Base-by-base conservation (phyloP, 2,797 vertebrate species). In the Macrochelys suwanniensis region DNA sequence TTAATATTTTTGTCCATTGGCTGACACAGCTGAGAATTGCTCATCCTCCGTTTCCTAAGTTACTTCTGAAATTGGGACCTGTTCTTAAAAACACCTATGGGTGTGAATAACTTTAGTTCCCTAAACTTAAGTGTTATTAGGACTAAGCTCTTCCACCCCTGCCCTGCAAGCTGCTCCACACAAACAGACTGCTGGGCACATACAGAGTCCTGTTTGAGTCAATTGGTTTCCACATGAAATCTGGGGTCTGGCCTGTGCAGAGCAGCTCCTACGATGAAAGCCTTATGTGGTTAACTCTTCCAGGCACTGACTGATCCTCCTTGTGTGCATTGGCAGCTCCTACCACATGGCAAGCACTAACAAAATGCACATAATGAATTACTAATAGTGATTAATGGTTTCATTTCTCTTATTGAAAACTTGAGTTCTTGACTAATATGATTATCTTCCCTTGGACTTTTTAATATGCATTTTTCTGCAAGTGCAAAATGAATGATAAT, bases 301-400 rank as follows among this genome's bases (percentile, higher is more conserved):
- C 93, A 95, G 23, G 81, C 85, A 89, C 33, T 82, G 61, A 65
- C 71, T 94, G 45, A 47, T 45, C 42, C 74, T 76, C 45, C 37
- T 42, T 71, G 21, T 12, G 11, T 42, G 21, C 25, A 93, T 47
- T 85, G 93, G 93, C 26, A 82, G 45, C 76, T 28, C 47, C 82
- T 94, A 59, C 88, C 9, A 4, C n/a, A 37, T 68, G 19, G 65
- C n/a, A 37, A 37, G 37, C 68, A 42, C n/a, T 71, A 71, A 71
- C 68, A 71, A 71, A 89, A 96, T 87, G 78, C 88, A 92, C 94
- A 96, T 85, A 95, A 90, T 42, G 90, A n/a, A 92, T 61, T 84
- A 83, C 76, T 37, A 93, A 87, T 53, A 13, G 26, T 89, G 45
- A 79, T 94, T 12, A 42, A 80, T 45, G 54, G 78, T 93, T 82